Evolutionary conservation across 2,113 vertebrate genomes (phyloP), one percentile per base, ranked within the genome.

Genomic region (Chloebia gouldiae): DNA sequence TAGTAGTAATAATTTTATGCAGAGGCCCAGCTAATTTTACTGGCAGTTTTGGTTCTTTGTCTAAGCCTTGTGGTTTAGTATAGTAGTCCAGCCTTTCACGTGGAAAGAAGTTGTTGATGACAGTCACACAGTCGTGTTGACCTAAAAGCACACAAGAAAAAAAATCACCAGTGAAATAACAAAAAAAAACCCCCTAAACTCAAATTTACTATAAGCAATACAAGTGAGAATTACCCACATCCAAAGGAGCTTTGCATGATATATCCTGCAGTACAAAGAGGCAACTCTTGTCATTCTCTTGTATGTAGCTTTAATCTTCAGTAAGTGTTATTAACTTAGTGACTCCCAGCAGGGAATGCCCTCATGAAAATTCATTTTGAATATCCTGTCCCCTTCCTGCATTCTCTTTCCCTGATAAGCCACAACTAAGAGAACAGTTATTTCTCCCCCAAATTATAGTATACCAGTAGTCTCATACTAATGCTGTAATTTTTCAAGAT

Each of bases 81-180:
- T 99, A 99, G 95, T 99, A 99, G 88, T 99, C 99, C 94, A 99
- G 96, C 60, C 98, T 98, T 90, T 99, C 98, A 27, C 99, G 98
- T 11, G 99, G 99, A 93, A 99, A 99, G 98, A 99, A 99, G 96
- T 99, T 99, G 97, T 99, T 99, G 97, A 99, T 99, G 81, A 99
- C 98, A 0, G 99, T 99, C 91, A 99, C 99, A 61, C 99, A 99
- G 90, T 99, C 99, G 88, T 99, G 99, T 76, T 99, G 99, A 57
- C 99, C 99, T 99, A 95, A 24, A 96, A 8, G 81, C n/a, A 92
- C 78, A 89, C 4, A 70, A 63, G 61, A 25, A 57, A 69, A 57
- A 60, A 78, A 57, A 64, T n/a, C 13, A 81, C 4, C 33, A 85
- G 15, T 54, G 17, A 90, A 93, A 61, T 17, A 77, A 20, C 17